Percentiles rank a stretch among this genome's conserved stretches.
Evolutionary conservation across 2,113 vertebrate species (phyloP).

Genomic region (Stegastes partitus): DNA sequence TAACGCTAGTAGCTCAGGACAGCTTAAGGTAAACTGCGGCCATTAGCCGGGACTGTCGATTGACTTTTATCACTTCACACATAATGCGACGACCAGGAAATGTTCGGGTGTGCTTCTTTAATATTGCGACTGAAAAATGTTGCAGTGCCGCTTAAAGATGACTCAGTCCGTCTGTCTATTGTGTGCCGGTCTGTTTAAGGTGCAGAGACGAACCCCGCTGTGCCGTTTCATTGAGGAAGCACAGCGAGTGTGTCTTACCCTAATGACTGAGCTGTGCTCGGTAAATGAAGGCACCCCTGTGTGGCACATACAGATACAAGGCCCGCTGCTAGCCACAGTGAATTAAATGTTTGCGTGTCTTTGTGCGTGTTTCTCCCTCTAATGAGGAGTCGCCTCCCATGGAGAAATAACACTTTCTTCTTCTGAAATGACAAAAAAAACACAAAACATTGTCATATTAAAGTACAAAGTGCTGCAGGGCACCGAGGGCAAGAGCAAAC

Average conservation of each 20-base stretch:
- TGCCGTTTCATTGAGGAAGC: conserved; percentile 42
- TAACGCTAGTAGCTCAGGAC: background rate
- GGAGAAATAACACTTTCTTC: conserved; percentile 17
- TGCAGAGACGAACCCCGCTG: conserved; percentile 35
- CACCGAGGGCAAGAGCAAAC: background rate
- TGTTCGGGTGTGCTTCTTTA: background rate
- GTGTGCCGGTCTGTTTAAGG: background rate
- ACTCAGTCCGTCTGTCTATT: background rate
- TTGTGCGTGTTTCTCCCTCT: conserved; percentile 17
- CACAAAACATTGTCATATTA: conserved; percentile 27
- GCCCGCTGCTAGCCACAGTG: conserved; percentile 27
- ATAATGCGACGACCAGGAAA: background rate
- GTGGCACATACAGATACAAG: conserved; percentile 26
- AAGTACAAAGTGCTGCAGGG: conserved; percentile 2
- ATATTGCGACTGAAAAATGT: background rate
- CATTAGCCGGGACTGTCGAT: no score
- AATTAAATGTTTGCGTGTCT: conserved; percentile 31
- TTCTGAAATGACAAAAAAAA: background rate
- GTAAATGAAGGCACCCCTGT: conserved; percentile 46
- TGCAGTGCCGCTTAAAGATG: background rate
- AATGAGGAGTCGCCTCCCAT: conserved; percentile 49
- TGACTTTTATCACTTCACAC: background rate
- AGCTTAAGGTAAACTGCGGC: no score
- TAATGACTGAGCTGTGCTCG: conserved; percentile 52
- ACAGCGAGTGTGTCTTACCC: conserved; percentile 28